phyloP scores from a whole-genome alignment of 2,113 vertebrate genomes.

The Halichoeres trimaculatus region DNA sequence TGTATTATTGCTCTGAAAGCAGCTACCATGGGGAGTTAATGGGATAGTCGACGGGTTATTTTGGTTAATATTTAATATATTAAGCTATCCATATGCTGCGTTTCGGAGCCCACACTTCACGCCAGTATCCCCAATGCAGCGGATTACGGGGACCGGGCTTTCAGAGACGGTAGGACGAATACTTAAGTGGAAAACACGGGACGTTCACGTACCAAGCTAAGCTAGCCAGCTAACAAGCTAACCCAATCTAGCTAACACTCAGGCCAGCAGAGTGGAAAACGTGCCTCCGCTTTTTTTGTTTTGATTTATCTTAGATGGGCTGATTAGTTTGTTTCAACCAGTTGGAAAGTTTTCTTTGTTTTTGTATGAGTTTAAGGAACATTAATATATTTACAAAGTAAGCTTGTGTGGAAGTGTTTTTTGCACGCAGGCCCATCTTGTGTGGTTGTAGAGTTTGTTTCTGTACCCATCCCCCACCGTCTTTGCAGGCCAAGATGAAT shows the following conservation, averaged over 20 bases:
- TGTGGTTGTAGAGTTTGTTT: constrained; percentile 82
- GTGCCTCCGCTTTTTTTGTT: constrained; percentile 75
- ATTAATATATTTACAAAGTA: not conserved
- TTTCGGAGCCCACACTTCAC: constrained; percentile 66
- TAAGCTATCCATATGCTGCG: constrained; percentile 73
- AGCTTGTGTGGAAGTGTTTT: constrained; percentile 41
- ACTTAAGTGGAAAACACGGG: constrained; percentile 71
- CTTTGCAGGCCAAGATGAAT: constrained; percentile 83
- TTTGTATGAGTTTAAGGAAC: constrained; percentile 16
- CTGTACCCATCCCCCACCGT: constrained; percentile 81
- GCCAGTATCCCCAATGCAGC: constrained; percentile 81
- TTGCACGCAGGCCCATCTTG: constrained; percentile 75
- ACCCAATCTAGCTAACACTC: constrained; percentile 55
- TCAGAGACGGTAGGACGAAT: constrained; percentile 77
- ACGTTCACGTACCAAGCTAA: constrained; percentile 62
- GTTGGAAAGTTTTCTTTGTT: constrained; percentile 28
- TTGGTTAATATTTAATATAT: constrained; percentile 63
- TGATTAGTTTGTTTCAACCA: not conserved
- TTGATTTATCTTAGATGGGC: constrained; percentile 40
- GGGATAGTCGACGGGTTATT: constrained; percentile 71
- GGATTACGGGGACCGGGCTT: constrained; percentile 77
- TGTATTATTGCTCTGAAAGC: constrained; percentile 75
- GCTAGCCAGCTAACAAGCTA: constrained; percentile 65
- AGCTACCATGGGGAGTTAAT: constrained; percentile 80
- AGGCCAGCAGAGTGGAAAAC: constrained; percentile 71